These are phyloP conservation scores for Microplitis deprimator DNA, from an alignment of 2,888 invertebrate genomes.

Conservation along the genomic window DNA sequence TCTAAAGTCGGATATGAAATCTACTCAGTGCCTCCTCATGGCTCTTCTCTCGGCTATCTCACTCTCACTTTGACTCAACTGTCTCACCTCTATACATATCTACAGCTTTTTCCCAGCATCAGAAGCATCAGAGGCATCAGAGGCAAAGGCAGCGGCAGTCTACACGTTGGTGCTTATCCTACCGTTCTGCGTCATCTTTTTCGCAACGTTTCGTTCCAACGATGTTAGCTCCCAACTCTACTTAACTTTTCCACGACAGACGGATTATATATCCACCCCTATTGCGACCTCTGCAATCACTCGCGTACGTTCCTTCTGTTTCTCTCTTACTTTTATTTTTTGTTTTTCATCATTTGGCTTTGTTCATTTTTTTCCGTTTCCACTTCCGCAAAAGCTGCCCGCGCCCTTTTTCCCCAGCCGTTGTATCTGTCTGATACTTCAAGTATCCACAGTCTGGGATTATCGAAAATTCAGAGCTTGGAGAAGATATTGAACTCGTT, in stretches of 20 bases:
- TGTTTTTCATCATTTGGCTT: constrained; percentile 8
- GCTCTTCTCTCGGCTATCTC: background rate
- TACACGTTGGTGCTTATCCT: background rate
- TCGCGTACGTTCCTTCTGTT: background rate
- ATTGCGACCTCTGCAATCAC: background rate
- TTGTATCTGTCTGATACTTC: constrained; percentile 45
- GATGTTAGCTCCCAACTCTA: background rate
- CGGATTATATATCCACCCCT: background rate
- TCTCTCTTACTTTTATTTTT: background rate
- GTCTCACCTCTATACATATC: background rate
- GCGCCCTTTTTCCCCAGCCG: constrained; percentile 37
- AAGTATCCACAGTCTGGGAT: constrained; percentile 2
- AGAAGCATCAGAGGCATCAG: too few species aligned
- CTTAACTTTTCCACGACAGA: background rate
- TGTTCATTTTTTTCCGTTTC: background rate
- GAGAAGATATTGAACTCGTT: background rate
- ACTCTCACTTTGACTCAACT: background rate
- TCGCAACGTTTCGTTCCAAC: background rate
- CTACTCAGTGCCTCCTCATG: constrained; percentile 42
- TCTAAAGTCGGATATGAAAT: constrained; percentile 52
- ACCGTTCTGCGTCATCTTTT: background rate
- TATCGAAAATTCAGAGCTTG: constrained; percentile 9
- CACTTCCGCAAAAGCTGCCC: background rate
- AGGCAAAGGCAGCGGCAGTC: too few species aligned
- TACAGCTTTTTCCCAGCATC: too few species aligned